These are phyloP conservation scores for Phaenicophaeus curvirostris DNA, from an alignment of 2,797 vertebrate species.

Conservation along the genomic window DNA sequence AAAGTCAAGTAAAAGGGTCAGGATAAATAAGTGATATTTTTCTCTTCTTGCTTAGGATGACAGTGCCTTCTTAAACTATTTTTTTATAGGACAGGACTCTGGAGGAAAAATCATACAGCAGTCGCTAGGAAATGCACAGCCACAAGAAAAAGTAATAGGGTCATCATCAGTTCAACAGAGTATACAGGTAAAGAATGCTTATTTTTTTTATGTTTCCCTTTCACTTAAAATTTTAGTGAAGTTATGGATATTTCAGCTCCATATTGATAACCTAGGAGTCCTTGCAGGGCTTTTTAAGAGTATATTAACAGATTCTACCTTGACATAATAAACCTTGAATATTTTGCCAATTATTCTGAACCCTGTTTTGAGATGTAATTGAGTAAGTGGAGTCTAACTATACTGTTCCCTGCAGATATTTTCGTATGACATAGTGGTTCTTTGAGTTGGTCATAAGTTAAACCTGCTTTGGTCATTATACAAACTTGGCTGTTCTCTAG, in stretches of 20 bases:
- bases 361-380: not conserved
- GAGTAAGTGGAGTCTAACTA: not conserved
- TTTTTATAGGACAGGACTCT: slow-evolving; percentile 77
- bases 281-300: not conserved
- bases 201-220: not conserved
- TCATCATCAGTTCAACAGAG: slow-evolving; percentile 71
- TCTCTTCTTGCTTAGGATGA: not conserved
- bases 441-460: not conserved
- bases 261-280: not conserved
- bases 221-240: not conserved
- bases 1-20: not conserved
- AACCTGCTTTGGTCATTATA: not conserved
- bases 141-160: slow-evolving; percentile 74
- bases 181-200: slow-evolving; percentile 70
- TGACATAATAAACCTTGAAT: not conserved
- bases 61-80: not conserved
- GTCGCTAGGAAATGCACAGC: slow-evolving; percentile 68
- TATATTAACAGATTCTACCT: not conserved
- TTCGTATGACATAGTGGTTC: not conserved
- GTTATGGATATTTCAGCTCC: not conserved
- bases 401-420: not conserved
- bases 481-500: not conserved
- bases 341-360: not conserved
- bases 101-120: slow-evolving; percentile 76
- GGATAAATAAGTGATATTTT: not conserved